These are phyloP conservation scores for Pediacus dermestoides DNA, from an alignment of 2,888 invertebrate genomes.

Conservation along the genomic window DNA sequence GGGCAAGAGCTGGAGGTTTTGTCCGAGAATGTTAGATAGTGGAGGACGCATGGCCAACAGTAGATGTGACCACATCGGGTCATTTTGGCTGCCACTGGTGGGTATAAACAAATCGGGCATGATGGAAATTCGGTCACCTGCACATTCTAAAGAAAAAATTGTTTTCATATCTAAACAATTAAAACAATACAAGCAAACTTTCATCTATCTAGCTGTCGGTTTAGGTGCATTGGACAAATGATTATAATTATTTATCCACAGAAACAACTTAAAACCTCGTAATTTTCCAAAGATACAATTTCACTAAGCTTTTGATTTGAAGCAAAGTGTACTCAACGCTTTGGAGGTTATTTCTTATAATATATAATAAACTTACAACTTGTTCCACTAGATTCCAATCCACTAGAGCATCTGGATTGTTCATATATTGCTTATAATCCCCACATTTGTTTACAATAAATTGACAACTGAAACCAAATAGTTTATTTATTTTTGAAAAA, in stretches of 20 bases:
- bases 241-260: slow-evolving; percentile 6
- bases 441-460: slow-evolving; percentile 84
- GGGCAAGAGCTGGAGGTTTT: slow-evolving; percentile 83
- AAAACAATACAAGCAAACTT: slow-evolving; percentile 3
- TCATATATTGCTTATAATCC: slow-evolving; percentile 73
- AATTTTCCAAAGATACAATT: slow-evolving; percentile 31
- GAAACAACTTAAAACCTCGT: slow-evolving; percentile 16
- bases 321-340: slow-evolving; percentile 33
- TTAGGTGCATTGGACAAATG: slow-evolving; percentile 7
- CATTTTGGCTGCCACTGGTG: slow-evolving; percentile 84
- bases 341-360: slow-evolving; percentile 20
- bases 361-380: slow-evolving; percentile 65
- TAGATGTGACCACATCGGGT: slow-evolving; percentile 94
- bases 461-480: slow-evolving; percentile 72
- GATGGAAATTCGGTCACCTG: slow-evolving; percentile 64
- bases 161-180: slow-evolving; percentile 6
- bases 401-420: slow-evolving; percentile 84
- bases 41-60: slow-evolving; percentile 94
- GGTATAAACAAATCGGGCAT: slow-evolving; percentile 90
- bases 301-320: slow-evolving; percentile 22
- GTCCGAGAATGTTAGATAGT: slow-evolving; percentile 84
- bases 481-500: slow-evolving; percentile 5
- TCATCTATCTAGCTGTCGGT: too few relatives aligned
- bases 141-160: slow-evolving; percentile 51
- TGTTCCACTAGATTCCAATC: slow-evolving; percentile 92